Evolutionary conservation across 2,113 vertebrate genomes (phyloP).

Genomic region (Tetrax tetrax): DNA sequence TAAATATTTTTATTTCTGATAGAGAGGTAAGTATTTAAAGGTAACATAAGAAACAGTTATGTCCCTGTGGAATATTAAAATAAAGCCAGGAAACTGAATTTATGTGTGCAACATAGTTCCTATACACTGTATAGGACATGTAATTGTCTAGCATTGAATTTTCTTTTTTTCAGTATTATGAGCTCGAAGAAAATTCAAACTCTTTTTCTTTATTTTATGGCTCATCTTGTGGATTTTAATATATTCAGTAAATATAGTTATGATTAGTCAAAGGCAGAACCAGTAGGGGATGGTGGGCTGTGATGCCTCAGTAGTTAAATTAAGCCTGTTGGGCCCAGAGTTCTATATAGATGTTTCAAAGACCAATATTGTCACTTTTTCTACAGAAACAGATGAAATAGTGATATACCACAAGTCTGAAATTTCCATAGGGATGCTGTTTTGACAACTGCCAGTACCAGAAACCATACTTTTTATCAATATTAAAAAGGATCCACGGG

Average conservation of each 20-base stretch:
- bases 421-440: conserved; percentile 10
- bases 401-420: neutral
- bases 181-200: neutral
- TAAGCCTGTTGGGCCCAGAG: neutral
- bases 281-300: neutral
- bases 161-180: neutral
- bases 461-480: neutral
- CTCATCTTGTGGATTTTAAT: neutral
- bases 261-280: neutral
- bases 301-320: conserved; percentile 26
- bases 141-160: neutral
- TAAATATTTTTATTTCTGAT: neutral
- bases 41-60: neutral
- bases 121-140: neutral
- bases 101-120: neutral
- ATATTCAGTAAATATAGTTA: neutral
- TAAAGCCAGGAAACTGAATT: neutral
- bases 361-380: neutral
- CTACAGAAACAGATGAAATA: conserved; percentile 15
- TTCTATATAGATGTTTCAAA: neutral
- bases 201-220: neutral
- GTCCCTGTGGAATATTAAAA: neutral
- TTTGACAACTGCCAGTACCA: conserved; percentile 25
- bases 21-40: neutral
- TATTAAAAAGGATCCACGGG: neutral